Percentiles rank a stretch among this genome's conserved stretches.
Evolutionary conservation across 1,140 invertebrate species (phyloP).

Genomic region (Luehdorfia chinensis): DNA sequence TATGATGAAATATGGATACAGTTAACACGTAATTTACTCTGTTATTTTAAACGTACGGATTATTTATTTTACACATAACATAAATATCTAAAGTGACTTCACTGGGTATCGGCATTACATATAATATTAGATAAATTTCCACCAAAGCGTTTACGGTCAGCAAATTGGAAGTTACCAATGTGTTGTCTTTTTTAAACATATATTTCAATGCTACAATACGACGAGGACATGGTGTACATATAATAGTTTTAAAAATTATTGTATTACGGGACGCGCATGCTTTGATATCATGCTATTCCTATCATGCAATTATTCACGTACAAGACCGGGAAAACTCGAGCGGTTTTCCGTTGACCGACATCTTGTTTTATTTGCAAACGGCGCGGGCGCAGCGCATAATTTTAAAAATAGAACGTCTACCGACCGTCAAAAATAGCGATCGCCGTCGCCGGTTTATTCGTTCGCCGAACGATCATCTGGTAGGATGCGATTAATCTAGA

Average conservation of each 20-base stretch:
- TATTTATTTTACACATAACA: slow-evolving; percentile 25
- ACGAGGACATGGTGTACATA: slow-evolving; percentile 43
- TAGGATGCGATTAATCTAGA: slow-evolving; percentile 35
- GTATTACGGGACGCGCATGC: slow-evolving; percentile 49
- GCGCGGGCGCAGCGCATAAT: slow-evolving; percentile 60
- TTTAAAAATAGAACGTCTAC: slow-evolving; percentile 60
- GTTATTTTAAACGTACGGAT: slow-evolving; percentile 28
- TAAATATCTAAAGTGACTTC: slow-evolving; percentile 1
- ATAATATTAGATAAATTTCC: slow-evolving; percentile 20
- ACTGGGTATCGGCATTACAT: slow-evolving; percentile 17
- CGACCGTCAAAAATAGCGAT: slow-evolving; percentile 52
- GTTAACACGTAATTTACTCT: slow-evolving; percentile 39
- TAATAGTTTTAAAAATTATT: slow-evolving; percentile 40
- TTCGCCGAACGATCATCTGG: slow-evolving; percentile 49
- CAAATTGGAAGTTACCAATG: background rate
- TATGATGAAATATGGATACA: slow-evolving; percentile 23
- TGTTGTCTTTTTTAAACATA: too few relatives aligned
- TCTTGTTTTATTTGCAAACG: slow-evolving; percentile 40
- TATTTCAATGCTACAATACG: too few relatives aligned
- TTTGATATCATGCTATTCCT: slow-evolving; percentile 38
- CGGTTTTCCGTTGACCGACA: slow-evolving; percentile 55
- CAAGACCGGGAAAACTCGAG: slow-evolving; percentile 36
- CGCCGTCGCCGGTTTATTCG: slow-evolving; percentile 32
- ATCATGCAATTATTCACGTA: slow-evolving; percentile 51
- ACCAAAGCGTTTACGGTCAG: slow-evolving; percentile 10